These are phyloP conservation scores for Megaceryle maxima DNA, from an alignment of 2,113 vertebrate species.

Conservation along the genomic window DNA sequence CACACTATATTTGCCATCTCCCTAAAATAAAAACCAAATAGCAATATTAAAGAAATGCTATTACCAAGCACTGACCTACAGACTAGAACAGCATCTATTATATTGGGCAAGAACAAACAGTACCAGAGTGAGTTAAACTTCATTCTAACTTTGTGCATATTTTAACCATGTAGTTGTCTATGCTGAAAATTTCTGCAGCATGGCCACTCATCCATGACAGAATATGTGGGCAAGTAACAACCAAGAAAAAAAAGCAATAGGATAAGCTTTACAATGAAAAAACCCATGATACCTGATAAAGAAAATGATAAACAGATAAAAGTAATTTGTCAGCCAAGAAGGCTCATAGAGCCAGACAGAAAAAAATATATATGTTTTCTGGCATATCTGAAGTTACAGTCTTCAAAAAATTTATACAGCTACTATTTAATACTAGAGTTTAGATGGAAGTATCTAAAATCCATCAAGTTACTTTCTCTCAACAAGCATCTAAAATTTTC, in stretches of 20 bases:
- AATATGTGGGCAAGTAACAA: not conserved
- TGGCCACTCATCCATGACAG: not conserved
- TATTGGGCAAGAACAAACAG: not conserved
- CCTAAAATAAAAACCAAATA: not conserved
- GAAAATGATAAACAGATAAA: not conserved
- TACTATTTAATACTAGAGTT: not conserved
- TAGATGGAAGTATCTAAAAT: not conserved
- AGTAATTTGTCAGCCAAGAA: not conserved
- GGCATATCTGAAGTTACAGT: not conserved
- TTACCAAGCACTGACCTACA: not conserved
- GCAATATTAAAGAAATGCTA: not conserved
- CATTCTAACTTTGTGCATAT: not conserved
- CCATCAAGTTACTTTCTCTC: not conserved
- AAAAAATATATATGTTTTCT: not conserved
- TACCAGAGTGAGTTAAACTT: not conserved
- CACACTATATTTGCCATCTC: not conserved
- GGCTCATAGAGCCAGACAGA: not conserved
- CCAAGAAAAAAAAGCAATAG: not conserved
- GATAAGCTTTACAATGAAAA: not conserved
- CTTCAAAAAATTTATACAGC: not conserved
- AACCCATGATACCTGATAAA: not conserved
- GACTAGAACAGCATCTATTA: not conserved
- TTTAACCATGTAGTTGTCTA: not conserved
- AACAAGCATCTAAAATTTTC: not conserved
- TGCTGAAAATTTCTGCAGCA: not conserved